Evolutionary conservation across 2,797 vertebrate genomes (phyloP).

Genomic region (Cyclopterus lumpus): DNA sequence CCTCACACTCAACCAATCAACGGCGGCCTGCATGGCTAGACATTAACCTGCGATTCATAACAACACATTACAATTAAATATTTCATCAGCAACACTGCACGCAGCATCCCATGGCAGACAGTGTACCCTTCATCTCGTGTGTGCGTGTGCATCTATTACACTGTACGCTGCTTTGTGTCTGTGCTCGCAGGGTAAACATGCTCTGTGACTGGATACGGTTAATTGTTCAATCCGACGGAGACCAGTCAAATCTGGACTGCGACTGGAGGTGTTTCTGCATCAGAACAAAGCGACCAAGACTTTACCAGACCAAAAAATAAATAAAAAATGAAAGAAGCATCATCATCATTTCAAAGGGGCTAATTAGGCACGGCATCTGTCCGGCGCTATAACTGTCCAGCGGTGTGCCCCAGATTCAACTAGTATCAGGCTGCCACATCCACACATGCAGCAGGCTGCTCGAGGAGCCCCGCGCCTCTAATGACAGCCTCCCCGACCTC

Average conservation of each 20-base stretch:
- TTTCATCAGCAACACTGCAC: neutral
- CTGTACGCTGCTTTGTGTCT: neutral
- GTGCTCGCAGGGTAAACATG: constrained; percentile 46
- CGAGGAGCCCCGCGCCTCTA: constrained; percentile 10
- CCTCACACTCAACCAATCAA: constrained; percentile 69
- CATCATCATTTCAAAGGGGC: neutral
- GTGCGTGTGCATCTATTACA: neutral
- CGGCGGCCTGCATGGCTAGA: constrained; percentile 60
- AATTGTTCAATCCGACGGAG: constrained; percentile 64
- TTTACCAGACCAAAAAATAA: neutral
- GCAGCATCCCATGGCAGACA: rapidly evolving
- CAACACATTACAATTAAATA: constrained; percentile 17
- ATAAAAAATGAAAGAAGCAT: neutral
- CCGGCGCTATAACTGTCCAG: constrained; percentile 56
- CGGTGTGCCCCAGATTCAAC: constrained; percentile 77
- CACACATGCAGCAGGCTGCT: constrained; percentile 55
- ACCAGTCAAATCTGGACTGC: constrained; percentile 77
- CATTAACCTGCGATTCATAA: constrained; percentile 71
- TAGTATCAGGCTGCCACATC: constrained; percentile 81
- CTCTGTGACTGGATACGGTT: constrained; percentile 54
- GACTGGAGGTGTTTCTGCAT: constrained; percentile 26
- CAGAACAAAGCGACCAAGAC: neutral
- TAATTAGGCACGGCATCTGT: constrained; percentile 52
- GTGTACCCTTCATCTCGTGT: rapidly evolving
- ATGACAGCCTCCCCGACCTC: neutral